phyloP scores from a whole-genome alignment of 2,113 vertebrate species.

The Trinectes maculatus region DNA sequence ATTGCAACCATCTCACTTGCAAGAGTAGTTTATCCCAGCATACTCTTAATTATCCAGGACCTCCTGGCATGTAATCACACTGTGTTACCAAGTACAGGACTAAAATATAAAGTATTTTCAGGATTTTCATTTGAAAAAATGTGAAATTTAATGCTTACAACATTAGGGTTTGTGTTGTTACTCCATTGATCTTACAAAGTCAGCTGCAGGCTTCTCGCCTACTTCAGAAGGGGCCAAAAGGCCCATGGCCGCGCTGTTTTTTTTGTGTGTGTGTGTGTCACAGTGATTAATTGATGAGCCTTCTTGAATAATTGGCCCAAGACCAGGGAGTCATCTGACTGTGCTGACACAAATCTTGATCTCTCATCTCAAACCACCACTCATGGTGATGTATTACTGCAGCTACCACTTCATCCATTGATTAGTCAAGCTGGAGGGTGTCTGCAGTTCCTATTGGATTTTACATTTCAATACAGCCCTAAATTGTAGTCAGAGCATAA shows the following conservation, averaged over 20 bases:
- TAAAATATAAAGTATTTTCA: too few species aligned
- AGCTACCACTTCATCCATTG: constrained; percentile 18
- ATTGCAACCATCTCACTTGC: constrained; percentile 28
- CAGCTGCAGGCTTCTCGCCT: constrained; percentile 19
- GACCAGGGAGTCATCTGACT: constrained; percentile 59
- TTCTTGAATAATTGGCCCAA: constrained; percentile 67
- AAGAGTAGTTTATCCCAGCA: constrained; percentile 37
- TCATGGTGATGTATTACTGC: constrained; percentile 37
- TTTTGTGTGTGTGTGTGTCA: constrained; percentile 64
- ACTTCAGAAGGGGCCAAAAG: constrained; percentile 49
- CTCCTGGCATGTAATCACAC: constrained; percentile 39
- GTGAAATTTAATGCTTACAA: neutral
- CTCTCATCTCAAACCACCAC: constrained; percentile 30
- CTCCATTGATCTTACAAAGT: constrained; percentile 41
- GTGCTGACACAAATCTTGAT: constrained; percentile 48
- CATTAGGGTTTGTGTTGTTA: constrained; percentile 20
- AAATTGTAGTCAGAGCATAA: constrained; percentile 5
- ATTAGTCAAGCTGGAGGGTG: constrained; percentile 21
- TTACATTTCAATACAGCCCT: neutral
- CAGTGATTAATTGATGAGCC: constrained; percentile 69
- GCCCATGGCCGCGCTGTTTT: constrained; percentile 38
- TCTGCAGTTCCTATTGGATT: neutral
- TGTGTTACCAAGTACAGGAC: too few species aligned
- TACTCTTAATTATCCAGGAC: constrained; percentile 49
- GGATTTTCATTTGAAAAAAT: neutral